Evolutionary conservation across 1,140 invertebrate genomes (phyloP).

Genomic region (Cherax quadricarinatus): DNA sequence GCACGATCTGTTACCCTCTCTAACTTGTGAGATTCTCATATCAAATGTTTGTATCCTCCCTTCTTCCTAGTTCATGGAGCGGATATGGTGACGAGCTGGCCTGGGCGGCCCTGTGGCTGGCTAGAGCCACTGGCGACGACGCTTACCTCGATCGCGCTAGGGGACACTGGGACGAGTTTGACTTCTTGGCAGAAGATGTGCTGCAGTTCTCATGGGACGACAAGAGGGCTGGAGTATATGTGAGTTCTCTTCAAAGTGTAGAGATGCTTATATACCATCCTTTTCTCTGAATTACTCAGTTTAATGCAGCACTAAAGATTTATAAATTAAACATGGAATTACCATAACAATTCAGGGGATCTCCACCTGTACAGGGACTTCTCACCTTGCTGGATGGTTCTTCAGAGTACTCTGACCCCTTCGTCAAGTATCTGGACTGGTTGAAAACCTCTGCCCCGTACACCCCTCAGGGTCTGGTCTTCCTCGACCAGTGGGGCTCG

Average conservation of each 20-base stretch:
- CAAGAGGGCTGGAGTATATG: slow-evolving; percentile 81
- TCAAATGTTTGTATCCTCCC: neutral
- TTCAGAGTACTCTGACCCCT: slow-evolving; percentile 23
- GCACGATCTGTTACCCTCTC: too few species aligned
- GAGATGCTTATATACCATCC: too few species aligned
- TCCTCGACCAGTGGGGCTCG: slow-evolving; percentile 80
- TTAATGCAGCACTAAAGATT: too few species aligned
- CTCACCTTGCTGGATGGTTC: slow-evolving; percentile 39
- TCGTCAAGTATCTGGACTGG: slow-evolving; percentile 51
- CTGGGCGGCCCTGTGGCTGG: slow-evolving; percentile 73
- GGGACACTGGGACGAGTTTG: slow-evolving; percentile 79
- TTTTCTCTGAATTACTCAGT: too few species aligned
- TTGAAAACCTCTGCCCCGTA: slow-evolving; percentile 76
- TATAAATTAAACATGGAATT: too few species aligned
- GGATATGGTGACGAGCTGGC: slow-evolving; percentile 73
- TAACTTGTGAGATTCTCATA: neutral
- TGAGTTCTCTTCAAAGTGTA: slow-evolving; percentile 70
- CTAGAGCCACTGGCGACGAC: slow-evolving; percentile 76
- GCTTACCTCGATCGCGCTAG: slow-evolving; percentile 80
- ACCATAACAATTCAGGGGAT: too few species aligned
- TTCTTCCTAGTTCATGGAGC: slow-evolving; percentile 70
- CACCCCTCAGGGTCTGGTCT: slow-evolving; percentile 81
- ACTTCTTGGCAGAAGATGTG: slow-evolving; percentile 73
- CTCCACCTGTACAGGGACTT: slow-evolving; percentile 30
- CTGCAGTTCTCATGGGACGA: slow-evolving; percentile 81